Evolutionary conservation across 2,113 vertebrate species (phyloP), one percentile per base, ranked within the genome.

Genomic region (Malurus cyaneus): DNA sequence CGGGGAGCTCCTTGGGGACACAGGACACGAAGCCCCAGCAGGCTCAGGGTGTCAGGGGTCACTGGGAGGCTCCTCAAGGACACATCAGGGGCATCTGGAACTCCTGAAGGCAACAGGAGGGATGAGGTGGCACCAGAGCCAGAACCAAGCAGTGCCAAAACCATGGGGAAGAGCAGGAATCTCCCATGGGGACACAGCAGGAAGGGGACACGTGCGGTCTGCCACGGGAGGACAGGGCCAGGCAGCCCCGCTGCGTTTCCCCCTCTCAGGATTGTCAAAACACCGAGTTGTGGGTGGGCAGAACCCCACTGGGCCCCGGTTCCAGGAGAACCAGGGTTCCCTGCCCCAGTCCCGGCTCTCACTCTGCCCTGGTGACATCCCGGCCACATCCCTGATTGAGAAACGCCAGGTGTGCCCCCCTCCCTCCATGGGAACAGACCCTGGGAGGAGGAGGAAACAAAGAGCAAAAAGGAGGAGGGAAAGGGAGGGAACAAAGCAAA

Each of bases 351-450:
- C 77, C 65, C 42, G 10, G 89, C 66, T 74, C 82, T 18, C 60
- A 60, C 92, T 89, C 92, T 94, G 95, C 94, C 83, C 46, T 94
- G 95, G 94, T 93, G 90, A 96, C 12, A 1, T 94, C 85, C 88
- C 14, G 20, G 91, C 92, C 96, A n/a, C 65, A 96, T 96, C 97
- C 97, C 98, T 98, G 98, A 98, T 98, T 98, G 98, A 97, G 97
- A 94, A 96, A 97, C 92, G 88, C 97, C 94, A 89, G 93, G 95
- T 49, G 31, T 94, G 74, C 64, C 92, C 67, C 87, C 47, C 47
- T 44, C 44, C 89, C 80, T 73, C 86, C 85, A 31, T 32, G 59
- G 91, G 93, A 95, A 95, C 96, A 96, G 96, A 97, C 97, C 95
- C 96, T 80, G 96, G 89, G 60, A 90, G 94, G 87, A 91, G 80